Evolutionary conservation across 2,797 vertebrate genomes (phyloP).

Genomic region (Natrix natrix): DNA sequence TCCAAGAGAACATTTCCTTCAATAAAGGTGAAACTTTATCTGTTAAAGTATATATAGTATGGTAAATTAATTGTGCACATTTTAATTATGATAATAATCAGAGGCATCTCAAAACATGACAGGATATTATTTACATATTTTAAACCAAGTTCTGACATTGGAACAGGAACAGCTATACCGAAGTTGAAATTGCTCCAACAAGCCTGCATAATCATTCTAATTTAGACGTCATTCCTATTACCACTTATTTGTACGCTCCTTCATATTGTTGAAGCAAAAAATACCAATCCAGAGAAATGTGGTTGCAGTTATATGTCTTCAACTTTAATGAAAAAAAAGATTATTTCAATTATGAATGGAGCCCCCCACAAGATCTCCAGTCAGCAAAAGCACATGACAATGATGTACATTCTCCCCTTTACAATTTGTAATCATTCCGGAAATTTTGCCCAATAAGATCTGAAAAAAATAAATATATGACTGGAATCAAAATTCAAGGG

Average conservation of each 20-base stretch:
- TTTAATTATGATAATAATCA: constrained; percentile 7
- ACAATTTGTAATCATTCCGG: background rate
- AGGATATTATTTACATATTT: constrained; percentile 17
- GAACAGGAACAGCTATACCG: background rate
- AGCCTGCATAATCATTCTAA: constrained; percentile 5
- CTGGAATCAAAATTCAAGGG: background rate
- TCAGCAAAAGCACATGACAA: background rate
- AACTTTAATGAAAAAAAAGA: background rate
- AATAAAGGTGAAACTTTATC: background rate
- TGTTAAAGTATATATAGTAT: constrained; percentile 2
- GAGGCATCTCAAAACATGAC: constrained; percentile 1
- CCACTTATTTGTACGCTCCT: background rate
- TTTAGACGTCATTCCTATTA: background rate
- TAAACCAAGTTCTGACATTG: background rate
- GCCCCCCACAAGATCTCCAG: background rate
- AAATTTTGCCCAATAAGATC: background rate
- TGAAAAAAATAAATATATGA: background rate
- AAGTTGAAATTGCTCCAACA: background rate
- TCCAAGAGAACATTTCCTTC: background rate
- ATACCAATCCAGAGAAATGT: background rate
- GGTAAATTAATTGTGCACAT: background rate
- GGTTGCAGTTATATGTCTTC: background rate
- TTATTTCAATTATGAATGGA: background rate
- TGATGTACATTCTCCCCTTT: background rate
- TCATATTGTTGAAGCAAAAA: background rate